Evolutionary conservation across 2,797 vertebrate genomes (phyloP).

Genomic region (Tokudaia muenninki): DNA sequence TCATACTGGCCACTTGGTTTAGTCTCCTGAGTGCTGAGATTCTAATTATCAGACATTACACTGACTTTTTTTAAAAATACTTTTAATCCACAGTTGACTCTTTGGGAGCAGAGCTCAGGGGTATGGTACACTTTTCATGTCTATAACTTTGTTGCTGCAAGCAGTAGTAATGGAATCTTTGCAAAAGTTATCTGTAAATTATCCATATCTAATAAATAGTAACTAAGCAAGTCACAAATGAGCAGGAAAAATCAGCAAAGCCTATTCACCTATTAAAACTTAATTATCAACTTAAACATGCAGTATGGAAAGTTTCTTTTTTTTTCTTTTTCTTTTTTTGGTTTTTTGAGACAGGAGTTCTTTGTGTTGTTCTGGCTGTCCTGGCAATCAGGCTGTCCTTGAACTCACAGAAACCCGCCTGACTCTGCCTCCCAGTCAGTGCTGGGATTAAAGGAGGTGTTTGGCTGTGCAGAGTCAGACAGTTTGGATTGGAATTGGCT

Average conservation of each 20-base stretch:
- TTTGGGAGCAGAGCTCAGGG: neutral
- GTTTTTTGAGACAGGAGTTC: too few species aligned
- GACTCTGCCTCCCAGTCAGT: neutral
- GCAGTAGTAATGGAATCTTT: constrained; percentile 4
- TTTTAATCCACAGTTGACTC: neutral
- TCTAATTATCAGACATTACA: neutral
- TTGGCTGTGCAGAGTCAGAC: neutral
- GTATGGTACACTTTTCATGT: neutral
- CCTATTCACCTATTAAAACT: neutral
- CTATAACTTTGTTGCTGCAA: constrained; percentile 18
- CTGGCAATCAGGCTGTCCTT: too few species aligned
- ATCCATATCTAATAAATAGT: neutral
- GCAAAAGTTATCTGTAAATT: neutral
- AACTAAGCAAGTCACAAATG: neutral
- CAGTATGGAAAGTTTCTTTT: neutral
- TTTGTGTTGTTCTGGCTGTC: too few species aligned
- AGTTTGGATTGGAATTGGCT: neutral
- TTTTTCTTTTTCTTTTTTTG: too few species aligned
- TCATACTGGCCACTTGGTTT: neutral
- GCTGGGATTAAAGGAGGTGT: neutral
- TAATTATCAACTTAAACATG: neutral
- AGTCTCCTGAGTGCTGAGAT: neutral
- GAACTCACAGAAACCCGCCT: too few species aligned
- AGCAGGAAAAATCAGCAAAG: neutral
- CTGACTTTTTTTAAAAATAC: too few species aligned